Evolutionary conservation across 2,888 invertebrate genomes (phyloP).

Genomic region (Chymomyza caudatula): DNA sequence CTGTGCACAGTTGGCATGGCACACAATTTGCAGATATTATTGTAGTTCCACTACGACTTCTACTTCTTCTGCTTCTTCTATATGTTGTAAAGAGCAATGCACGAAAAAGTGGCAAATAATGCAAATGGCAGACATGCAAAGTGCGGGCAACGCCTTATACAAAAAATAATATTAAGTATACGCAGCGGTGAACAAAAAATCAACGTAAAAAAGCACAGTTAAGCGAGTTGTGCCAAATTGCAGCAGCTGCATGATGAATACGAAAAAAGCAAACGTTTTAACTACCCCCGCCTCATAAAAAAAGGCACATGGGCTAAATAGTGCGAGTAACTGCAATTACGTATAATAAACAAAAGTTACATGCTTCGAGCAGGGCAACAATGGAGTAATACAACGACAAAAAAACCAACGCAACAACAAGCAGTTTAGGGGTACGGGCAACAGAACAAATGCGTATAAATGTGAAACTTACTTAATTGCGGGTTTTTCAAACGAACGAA

Average conservation of each 20-base stretch:
- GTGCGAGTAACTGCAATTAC: conserved; percentile 71
- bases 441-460: conserved; percentile 10
- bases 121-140: conserved; percentile 41
- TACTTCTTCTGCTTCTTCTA: not conserved
- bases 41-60: not conserved
- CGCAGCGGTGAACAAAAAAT: conserved; percentile 38
- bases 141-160: conserved; percentile 28
- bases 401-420: conserved; percentile 23
- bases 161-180: conserved; percentile 26
- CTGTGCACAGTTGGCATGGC: not conserved
- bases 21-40: not conserved
- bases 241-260: conserved; percentile 61
- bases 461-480: conserved; percentile 63
- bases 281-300: conserved; percentile 5
- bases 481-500: conserved; percentile 70
- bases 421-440: conserved; percentile 15
- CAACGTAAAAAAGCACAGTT: conserved; percentile 19
- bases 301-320: conserved; percentile 19
- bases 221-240: conserved; percentile 36
- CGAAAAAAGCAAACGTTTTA: conserved; percentile 38
- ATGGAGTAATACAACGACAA: conserved; percentile 10
- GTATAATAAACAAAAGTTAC: conserved; percentile 74
- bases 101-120: conserved; percentile 42
- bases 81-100: conserved; percentile 29
- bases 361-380: conserved; percentile 37